Conservation (phyloP, 2,113 vertebrate genomes). For the Donacobius atricapilla region DNA sequence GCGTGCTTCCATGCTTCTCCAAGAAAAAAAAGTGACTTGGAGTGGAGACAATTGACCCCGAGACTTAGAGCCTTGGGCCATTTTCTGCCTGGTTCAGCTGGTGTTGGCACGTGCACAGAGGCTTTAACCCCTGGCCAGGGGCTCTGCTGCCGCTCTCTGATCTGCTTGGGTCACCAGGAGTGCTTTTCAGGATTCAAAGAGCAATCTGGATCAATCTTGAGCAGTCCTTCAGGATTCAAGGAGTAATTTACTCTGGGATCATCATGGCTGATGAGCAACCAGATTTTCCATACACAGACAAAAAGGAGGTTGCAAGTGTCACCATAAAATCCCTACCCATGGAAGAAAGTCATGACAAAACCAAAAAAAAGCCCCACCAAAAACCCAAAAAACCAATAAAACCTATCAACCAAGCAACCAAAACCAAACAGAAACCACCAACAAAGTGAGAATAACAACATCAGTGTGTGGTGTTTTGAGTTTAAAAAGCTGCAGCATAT, state of each 20-base stretch:
- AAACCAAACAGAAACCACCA: background rate
- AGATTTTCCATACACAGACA: fast-evolving
- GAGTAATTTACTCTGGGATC: background rate
- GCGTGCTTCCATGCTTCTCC: constrained; percentile 33
- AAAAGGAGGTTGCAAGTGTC: background rate
- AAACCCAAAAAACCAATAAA: background rate
- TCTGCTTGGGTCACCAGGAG: background rate
- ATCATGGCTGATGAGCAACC: background rate
- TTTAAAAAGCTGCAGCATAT: background rate
- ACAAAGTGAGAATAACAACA: background rate
- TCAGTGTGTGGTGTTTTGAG: background rate
- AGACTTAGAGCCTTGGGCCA: constrained; percentile 1
- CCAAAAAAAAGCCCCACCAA: fast-evolving
- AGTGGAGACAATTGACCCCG: constrained; percentile 49
- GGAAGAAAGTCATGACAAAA: background rate
- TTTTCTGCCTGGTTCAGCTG: constrained; percentile 40
- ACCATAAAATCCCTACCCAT: background rate
- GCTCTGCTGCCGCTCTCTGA: background rate
- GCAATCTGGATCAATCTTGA: background rate
- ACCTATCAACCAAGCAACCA: background rate
- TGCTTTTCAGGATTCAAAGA: background rate
- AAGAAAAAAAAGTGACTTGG: constrained; percentile 29
- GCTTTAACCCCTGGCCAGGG: background rate
- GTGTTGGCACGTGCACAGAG: background rate
- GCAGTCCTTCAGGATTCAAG: background rate